Evolutionary conservation across 1,140 invertebrate species (phyloP).

Genomic region (Bathynomus jamesi): DNA sequence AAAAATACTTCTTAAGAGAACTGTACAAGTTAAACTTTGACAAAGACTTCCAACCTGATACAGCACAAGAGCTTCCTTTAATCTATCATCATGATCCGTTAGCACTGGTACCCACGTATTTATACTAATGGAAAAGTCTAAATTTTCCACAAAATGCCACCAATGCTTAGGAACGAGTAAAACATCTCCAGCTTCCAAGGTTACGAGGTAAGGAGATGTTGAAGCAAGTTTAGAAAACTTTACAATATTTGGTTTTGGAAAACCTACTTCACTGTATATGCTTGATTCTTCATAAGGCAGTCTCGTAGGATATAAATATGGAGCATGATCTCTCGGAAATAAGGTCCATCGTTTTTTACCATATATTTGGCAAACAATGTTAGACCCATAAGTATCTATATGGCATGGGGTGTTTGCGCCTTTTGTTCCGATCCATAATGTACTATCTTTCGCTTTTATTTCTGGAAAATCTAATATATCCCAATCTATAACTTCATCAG

Average conservation of each 20-base stretch:
- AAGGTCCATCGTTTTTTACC: slow-evolving; percentile 89
- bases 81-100: slow-evolving; percentile 32
- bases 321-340: slow-evolving; percentile 69
- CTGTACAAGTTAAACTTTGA: background rate
- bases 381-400: slow-evolving; percentile 87
- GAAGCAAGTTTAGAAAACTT: slow-evolving; percentile 42
- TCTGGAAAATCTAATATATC: slow-evolving; percentile 63
- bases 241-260: slow-evolving; percentile 45
- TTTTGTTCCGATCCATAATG: slow-evolving; percentile 80
- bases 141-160: slow-evolving; percentile 93
- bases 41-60: slow-evolving; percentile 25
- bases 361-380: slow-evolving; percentile 79
- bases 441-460: slow-evolving; percentile 59
- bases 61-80: slow-evolving; percentile 40
- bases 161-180: slow-evolving; percentile 79
- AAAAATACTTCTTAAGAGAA: background rate
- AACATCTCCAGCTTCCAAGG: slow-evolving; percentile 72
- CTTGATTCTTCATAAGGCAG: slow-evolving; percentile 96
- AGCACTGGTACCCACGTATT: slow-evolving; percentile 76
- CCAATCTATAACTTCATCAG: slow-evolving; percentile 59
- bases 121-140: slow-evolving; percentile 63
- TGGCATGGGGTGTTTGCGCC: slow-evolving; percentile 89
- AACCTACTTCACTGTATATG: slow-evolving; percentile 67
- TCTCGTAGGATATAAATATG: slow-evolving; percentile 64
- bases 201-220: slow-evolving; percentile 51